These are phyloP conservation scores for Mesoclemmys tuberculata DNA, from an alignment of 2,113 vertebrate species.

Conservation along the genomic window DNA sequence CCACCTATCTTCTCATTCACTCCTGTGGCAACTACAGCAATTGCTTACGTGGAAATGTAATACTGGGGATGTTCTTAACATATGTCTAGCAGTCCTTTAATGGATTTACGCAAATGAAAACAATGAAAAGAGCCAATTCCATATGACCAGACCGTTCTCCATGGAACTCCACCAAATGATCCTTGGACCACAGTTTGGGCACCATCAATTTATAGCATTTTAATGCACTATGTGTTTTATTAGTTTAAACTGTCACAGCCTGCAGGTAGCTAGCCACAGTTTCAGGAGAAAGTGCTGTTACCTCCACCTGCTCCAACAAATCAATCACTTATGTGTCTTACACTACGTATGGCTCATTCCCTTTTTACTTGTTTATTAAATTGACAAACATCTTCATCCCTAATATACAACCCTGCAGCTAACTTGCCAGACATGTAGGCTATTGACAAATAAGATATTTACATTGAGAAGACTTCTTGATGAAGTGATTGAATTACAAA, in stretches of 20 bases:
- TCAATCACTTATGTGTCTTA: background rate
- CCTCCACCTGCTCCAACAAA: background rate
- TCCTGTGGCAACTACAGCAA: background rate
- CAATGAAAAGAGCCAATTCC: background rate
- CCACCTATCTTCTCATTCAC: background rate
- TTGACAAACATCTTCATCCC: background rate
- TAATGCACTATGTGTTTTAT: background rate
- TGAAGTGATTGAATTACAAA: background rate
- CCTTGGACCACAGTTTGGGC: background rate
- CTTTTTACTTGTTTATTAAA: background rate
- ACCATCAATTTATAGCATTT: background rate
- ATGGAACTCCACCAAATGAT: background rate
- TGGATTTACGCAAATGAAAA: background rate
- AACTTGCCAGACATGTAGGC: background rate
- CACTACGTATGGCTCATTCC: background rate
- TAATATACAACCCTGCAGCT: background rate
- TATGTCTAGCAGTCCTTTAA: background rate
- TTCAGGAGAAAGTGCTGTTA: background rate
- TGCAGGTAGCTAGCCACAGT: background rate
- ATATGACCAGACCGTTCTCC: background rate
- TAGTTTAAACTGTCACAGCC: background rate
- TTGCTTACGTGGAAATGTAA: background rate
- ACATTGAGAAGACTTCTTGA: background rate
- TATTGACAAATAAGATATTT: accelerated
- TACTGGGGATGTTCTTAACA: background rate